Base-by-base conservation (phyloP, 2,797 vertebrate species). In the Diglossa cyanea region DNA sequence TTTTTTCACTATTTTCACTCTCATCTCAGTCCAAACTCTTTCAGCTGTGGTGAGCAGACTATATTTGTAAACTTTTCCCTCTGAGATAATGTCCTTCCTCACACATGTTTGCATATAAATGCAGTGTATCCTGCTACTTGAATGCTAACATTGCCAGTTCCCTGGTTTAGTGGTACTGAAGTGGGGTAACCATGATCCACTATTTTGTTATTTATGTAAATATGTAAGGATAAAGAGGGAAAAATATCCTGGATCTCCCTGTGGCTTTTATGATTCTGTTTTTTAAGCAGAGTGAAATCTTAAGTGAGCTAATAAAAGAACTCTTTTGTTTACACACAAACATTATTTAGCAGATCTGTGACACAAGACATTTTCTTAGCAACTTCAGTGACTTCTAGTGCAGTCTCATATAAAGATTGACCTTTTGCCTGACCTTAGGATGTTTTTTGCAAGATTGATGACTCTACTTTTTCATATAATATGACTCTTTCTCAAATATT, bases 31-130 rank as follows among this genome's bases (percentile, higher is more conserved):
- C 96, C 96, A 97, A 97, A 83, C 54, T 30, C 21, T 51, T 65
- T 93, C 94, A 97, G 95, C 92, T 96, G 88, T 78, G 82, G 86
- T 71, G 75, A 94, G 58, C 35, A 82, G 48, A 48, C 88, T 96
- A 13, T 87, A 65, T 86, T 97, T 94, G 76, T 84, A 91, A 97
- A 97, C 28, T 85, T 96, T 96, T 95, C 57, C 66, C 65, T 97
- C 63, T 67, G 93, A 96, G 91, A 83, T 91, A 93, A 94, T 87
- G 44, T 80, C 23, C 25, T 51, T 80, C 57, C 94, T 97, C 67
- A 61, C 39, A 72, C 77, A 81, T 44, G 63, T 91, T 81, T 91
- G 90, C 55, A 47, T 63, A 85, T n/a, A 74, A 86, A 79, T 75
- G 40, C 39, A 91, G 55, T 17, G 30, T 50, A 86, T 97, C 57